Conservation (phyloP, 2,888 invertebrate species). For the Calliscelio sp. region DNA sequence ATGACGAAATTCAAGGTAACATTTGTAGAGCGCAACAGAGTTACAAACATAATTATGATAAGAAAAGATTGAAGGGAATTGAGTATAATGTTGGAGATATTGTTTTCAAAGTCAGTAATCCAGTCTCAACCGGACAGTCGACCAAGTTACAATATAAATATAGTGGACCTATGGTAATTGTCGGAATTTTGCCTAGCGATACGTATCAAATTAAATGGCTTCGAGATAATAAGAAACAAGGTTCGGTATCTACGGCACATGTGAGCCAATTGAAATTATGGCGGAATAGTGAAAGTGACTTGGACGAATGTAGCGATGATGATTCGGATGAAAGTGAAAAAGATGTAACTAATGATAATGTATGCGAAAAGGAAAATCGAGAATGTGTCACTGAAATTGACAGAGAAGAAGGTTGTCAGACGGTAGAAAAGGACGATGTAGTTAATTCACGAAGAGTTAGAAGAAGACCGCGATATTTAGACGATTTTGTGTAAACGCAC, state of each 20-base stretch:
- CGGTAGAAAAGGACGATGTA: neutral
- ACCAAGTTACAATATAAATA: conserved; percentile 15
- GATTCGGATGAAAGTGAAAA: conserved; percentile 1
- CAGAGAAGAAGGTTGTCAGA: no score
- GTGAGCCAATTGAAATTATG: conserved; percentile 9
- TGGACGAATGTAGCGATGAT: neutral
- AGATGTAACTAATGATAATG: neutral
- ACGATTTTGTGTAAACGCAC: conserved; percentile 1
- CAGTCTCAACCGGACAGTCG: neutral
- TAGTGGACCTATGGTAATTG: conserved; percentile 12
- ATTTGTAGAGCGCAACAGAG: neutral
- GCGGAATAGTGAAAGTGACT: conserved; percentile 6
- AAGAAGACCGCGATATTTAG: neutral
- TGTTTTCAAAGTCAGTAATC: conserved; percentile 4
- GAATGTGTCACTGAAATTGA: no score
- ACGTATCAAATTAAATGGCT: conserved; percentile 2
- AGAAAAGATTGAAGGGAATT: neutral
- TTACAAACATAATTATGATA: neutral
- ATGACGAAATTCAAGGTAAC: neutral
- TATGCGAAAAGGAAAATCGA: no score
- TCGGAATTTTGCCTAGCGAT: neutral
- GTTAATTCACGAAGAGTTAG: no score
- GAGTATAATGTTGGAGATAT: conserved; percentile 4
- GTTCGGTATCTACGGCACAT: conserved; percentile 1
- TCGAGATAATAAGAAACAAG: neutral